These are phyloP conservation scores for Channa striata DNA, from an alignment of 2,797 vertebrate species.

Conservation along the genomic window DNA sequence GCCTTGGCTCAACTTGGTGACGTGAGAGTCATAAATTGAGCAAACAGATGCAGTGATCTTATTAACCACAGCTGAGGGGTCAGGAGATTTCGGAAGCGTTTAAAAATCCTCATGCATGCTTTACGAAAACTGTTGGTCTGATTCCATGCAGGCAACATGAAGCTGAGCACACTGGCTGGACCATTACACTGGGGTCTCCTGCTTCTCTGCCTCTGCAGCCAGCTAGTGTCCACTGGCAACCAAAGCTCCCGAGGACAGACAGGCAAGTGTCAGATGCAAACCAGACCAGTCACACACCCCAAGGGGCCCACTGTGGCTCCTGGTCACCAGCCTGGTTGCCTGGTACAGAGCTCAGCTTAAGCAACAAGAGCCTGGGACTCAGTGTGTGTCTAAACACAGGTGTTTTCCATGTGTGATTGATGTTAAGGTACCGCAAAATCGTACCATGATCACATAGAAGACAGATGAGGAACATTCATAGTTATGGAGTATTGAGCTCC, in stretches of 20 bases:
- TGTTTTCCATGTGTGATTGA: too few species aligned
- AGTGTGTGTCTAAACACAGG: background rate
- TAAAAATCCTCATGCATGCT: background rate
- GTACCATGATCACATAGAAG: too few species aligned
- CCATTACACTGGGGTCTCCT: slow-evolving; percentile 65
- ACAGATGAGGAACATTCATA: too few species aligned
- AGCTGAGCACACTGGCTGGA: slow-evolving; percentile 28
- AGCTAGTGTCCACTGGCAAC: slow-evolving; percentile 83
- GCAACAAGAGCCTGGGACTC: slow-evolving; percentile 11
- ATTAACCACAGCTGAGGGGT: slow-evolving; percentile 6
- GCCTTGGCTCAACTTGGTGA: slow-evolving; percentile 8
- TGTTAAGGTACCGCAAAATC: background rate
- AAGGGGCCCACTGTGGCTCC: slow-evolving; percentile 77
- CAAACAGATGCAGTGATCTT: slow-evolving; percentile 20
- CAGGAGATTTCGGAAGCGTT: background rate
- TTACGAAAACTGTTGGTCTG: background rate
- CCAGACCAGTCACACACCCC: slow-evolving; percentile 58
- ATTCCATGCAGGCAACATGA: slow-evolving; percentile 64
- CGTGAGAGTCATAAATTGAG: slow-evolving; percentile 13
- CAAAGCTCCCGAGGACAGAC: slow-evolving; percentile 78
- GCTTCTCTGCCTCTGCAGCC: slow-evolving; percentile 75
- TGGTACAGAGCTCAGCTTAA: slow-evolving; percentile 16
- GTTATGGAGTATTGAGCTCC: too few species aligned
- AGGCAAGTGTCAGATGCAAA: slow-evolving; percentile 67
- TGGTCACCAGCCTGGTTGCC: slow-evolving; percentile 66